Base-by-base conservation (phyloP, 2,113 vertebrate species). In the Gymnocephalus cernua region DNA sequence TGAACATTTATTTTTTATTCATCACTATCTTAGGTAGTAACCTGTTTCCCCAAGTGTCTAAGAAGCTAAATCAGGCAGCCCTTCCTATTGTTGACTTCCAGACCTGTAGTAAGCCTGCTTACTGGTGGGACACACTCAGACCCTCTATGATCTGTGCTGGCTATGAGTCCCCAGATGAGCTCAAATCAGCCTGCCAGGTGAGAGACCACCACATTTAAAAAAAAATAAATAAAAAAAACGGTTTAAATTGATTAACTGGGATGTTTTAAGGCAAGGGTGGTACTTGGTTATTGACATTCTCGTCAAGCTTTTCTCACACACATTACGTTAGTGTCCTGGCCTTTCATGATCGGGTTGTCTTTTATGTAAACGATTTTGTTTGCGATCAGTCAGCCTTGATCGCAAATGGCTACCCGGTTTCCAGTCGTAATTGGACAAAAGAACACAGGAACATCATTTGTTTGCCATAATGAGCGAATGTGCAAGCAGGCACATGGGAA, bases 101-200 rank as follows among this genome's bases (percentile, higher is more conserved):
- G 35, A 94, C 91, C 19, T 95, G 94, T 86, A 95, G 94, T 64
- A 91, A 95, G 64, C 88, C 93, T 3, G 70, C 74, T 6, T 94
- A 94, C 79, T 94, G 94, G 93, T 91, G 92, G 92, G 91, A 93
- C 67, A 68, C 32, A 15, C 71, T 95, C 18, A 77, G 90, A 50
- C 89, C 92, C 51, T 94, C 94, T 11, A 95, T 95, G 95, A 88
- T 95, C 81, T 95, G 94, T 41, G 92, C 93, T 6, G 92, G 93
- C 2, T 95, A 92, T 0, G 91, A 93, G 58, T 93, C 92, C 25
- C 91, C 93, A 23, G 92, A 95, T 68, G 93, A 95, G 77, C 92
- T 95, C 2, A 94, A 94, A 72, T 95, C 94, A 32, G 87, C 93
- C 76, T 96, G 93, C 75, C 93, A 92, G 93, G 93, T 95, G 81